phyloP scores from a whole-genome alignment of 2,113 vertebrate species.

The Ochotona princeps region DNA sequence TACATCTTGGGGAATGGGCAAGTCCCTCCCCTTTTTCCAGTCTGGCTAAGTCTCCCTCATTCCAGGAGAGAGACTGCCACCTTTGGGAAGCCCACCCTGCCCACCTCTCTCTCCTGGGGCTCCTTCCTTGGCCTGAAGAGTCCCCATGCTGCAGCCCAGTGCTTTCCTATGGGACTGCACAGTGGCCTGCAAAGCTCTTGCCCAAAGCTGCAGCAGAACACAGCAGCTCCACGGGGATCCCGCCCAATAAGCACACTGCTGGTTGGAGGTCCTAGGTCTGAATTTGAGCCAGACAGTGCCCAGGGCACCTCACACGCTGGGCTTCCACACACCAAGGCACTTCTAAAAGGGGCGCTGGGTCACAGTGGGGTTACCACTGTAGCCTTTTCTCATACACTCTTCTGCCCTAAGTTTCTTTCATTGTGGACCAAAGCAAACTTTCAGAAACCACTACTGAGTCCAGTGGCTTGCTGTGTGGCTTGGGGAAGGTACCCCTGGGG shows the following conservation, averaged over 20 bases:
- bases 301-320: too few relatives aligned
- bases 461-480: neutral
- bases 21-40: neutral
- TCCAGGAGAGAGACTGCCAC: neutral
- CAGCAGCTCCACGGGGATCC: too few relatives aligned
- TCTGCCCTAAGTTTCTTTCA: neutral
- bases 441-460: neutral
- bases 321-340: too few relatives aligned
- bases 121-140: neutral
- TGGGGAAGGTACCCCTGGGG: fast-evolving
- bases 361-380: neutral
- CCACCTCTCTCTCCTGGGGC: neutral
- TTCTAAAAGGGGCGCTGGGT: neutral
- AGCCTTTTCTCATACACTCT: neutral
- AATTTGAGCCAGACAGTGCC: too few relatives aligned
- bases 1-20: neutral
- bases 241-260: too few relatives aligned
- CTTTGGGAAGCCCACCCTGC: constrained; percentile 20
- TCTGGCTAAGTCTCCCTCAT: neutral
- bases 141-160: neutral
- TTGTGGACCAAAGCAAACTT: neutral
- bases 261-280: too few relatives aligned
- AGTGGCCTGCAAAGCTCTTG: neutral
- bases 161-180: neutral
- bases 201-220: too few relatives aligned